Base-by-base conservation (phyloP, 2,888 invertebrate species). In the Ormyrus labotus region DNA sequence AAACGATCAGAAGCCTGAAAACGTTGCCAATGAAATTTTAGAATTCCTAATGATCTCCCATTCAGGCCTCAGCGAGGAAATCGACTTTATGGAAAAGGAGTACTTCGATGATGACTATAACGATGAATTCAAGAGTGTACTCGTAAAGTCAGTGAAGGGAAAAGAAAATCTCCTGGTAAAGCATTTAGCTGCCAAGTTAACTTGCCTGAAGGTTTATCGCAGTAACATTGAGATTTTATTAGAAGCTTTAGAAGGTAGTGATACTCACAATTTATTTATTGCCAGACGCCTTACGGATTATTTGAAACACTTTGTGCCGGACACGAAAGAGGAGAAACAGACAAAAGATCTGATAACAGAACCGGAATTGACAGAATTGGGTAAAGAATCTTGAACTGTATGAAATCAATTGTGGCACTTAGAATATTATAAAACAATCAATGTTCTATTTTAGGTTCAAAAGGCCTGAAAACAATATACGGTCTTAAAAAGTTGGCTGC, bases 261-360 rank as follows among this genome's bases (percentile, higher is more conserved):
- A 82, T 55, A 50, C 72, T 9, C 58, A 74, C 2, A 80, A 51
- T 11, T 50, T 82, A 5, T 61, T 58, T 2, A 58, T 82, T 6
- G 60, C 51, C n/a, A 78, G 67, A 6, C 58, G 80, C n/a, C 71
- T 82, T 4, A 55, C 80, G 2, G 82, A 82, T 68, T 82, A 82
- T 47, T 64, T 82, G 53, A 82, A 80, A n/a, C 65, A 78, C 9
- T 82, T 82, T 55, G 50, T 19, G 6, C 78, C 82, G 0, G 82
- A 82, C 8, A 82, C 82, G 4, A 82, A 80, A 19, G 82, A 82
- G 50, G 80, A 75, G 19, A 82, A 75, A 19, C 82, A 82, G 9
- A 82, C 80, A 5, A 82, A 65, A n/a, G 74, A 80, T 4, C 53
- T 82, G 1, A 78, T 80, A n/a, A 74, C 78, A 2, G 82, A 82